Conservation (phyloP, 2,113 vertebrate species). For the Albula glossodonta region DNA sequence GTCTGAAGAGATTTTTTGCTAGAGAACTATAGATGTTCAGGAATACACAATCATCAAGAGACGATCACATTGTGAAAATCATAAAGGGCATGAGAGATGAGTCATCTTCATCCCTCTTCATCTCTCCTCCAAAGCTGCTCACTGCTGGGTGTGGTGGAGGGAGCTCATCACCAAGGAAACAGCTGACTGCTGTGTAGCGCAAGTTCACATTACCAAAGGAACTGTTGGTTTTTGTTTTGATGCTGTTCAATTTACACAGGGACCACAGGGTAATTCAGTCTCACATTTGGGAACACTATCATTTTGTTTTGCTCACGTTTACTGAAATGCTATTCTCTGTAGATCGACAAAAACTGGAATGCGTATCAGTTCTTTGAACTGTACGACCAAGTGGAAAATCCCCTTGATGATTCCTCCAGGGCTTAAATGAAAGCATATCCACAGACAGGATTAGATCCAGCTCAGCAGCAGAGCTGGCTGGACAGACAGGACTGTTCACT, state of each 20-base stretch:
- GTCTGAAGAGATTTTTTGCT: background rate
- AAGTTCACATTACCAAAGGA: background rate
- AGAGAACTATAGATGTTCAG: background rate
- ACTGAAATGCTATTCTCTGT: background rate
- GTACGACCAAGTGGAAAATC: background rate
- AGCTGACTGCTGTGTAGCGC: background rate
- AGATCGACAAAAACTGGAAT: background rate
- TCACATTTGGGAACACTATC: background rate
- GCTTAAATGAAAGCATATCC: background rate
- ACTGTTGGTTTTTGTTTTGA: background rate
- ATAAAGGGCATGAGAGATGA: background rate
- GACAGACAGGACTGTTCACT: background rate
- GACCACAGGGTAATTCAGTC: background rate
- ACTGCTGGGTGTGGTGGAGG: background rate
- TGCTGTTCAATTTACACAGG: background rate
- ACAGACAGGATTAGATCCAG: background rate
- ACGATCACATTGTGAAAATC: background rate
- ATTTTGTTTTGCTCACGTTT: background rate
- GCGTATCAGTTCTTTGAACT: background rate
- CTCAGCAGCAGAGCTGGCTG: background rate
- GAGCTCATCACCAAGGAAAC: conserved; percentile 3
- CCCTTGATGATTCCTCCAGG: background rate
- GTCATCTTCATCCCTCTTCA: background rate
- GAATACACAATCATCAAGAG: background rate
- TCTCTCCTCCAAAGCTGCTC: background rate